Percentiles rank a stretch among this genome's conserved stretches.
Evolutionary conservation across 2,888 invertebrate species (phyloP).

Genomic region (Eilema griseolum): DNA sequence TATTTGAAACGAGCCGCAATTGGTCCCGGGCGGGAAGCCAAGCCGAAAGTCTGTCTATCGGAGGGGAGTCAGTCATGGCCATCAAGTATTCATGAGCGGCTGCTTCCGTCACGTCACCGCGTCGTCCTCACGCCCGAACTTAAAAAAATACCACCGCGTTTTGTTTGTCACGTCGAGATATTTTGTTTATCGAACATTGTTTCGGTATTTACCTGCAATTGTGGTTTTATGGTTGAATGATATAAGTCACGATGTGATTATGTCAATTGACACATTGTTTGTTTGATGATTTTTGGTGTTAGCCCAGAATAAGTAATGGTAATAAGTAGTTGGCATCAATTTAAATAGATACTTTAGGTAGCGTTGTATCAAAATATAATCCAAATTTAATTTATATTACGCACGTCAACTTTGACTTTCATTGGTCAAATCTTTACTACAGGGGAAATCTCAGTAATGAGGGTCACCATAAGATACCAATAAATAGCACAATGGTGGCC

Average conservation of each 20-base stretch:
- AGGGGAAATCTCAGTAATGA: no score
- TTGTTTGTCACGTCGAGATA: slow-evolving; percentile 35
- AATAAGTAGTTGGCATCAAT: no score
- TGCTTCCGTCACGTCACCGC: slow-evolving; percentile 59
- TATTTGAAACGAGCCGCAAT: slow-evolving; percentile 38
- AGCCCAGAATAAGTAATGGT: not conserved
- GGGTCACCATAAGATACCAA: no score
- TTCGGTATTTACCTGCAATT: slow-evolving; percentile 17
- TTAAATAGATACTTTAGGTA: no score
- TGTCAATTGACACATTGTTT: not conserved
- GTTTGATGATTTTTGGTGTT: not conserved
- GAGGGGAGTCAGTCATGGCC: slow-evolving; percentile 60
- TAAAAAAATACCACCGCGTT: slow-evolving; percentile 47
- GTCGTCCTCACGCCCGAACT: slow-evolving; percentile 40
- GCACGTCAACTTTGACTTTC: no score
- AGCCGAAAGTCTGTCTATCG: slow-evolving; percentile 45
- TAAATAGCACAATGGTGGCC: no score
- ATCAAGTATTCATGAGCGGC: slow-evolving; percentile 73
- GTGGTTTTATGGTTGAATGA: not conserved
- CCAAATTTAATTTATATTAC: no score
- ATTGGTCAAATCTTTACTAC: no score
- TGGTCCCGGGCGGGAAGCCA: slow-evolving; percentile 47
- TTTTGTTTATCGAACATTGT: slow-evolving; percentile 39
- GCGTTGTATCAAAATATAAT: no score
- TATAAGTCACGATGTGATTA: not conserved